These are phyloP conservation scores for Enteromius afrohamiltoni DNA, from an alignment of 2,797 vertebrate genomes.

Conservation along the genomic window DNA sequence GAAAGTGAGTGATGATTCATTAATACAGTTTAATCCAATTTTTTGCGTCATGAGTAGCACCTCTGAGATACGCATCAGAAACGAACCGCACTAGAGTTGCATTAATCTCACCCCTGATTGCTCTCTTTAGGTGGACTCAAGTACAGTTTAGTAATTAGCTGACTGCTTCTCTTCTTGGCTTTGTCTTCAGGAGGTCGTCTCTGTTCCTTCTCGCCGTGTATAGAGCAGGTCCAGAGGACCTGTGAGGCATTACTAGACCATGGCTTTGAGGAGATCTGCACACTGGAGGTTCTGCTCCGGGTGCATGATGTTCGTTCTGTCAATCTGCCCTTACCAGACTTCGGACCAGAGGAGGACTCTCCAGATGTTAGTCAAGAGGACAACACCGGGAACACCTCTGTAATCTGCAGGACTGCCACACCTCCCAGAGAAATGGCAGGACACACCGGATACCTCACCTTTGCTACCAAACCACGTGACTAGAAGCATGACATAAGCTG, in stretches of 20 bases:
- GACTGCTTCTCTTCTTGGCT: background rate
- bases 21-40: background rate
- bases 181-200: constrained; percentile 85
- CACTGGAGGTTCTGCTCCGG: constrained; percentile 89
- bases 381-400: constrained; percentile 61
- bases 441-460: constrained; percentile 97
- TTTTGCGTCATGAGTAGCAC: background rate
- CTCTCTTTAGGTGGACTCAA: background rate
- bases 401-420: constrained; percentile 84
- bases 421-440: constrained; percentile 87
- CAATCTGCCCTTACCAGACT: constrained; percentile 86
- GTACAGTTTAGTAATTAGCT: background rate
- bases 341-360: constrained; percentile 74
- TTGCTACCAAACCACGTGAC: constrained; percentile 90
- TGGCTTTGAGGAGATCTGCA: constrained; percentile 90
- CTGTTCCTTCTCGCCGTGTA: constrained; percentile 96
- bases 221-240: constrained; percentile 96
- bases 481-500: constrained; percentile 61
- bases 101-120: background rate
- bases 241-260: constrained; percentile 81
- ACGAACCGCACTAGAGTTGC: background rate
- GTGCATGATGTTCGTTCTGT: constrained; percentile 87
- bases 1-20: background rate
- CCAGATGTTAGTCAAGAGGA: constrained; percentile 58
- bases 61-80: background rate